Base-by-base conservation (phyloP, 2,888 invertebrate genomes). In the Meloe dianella region DNA sequence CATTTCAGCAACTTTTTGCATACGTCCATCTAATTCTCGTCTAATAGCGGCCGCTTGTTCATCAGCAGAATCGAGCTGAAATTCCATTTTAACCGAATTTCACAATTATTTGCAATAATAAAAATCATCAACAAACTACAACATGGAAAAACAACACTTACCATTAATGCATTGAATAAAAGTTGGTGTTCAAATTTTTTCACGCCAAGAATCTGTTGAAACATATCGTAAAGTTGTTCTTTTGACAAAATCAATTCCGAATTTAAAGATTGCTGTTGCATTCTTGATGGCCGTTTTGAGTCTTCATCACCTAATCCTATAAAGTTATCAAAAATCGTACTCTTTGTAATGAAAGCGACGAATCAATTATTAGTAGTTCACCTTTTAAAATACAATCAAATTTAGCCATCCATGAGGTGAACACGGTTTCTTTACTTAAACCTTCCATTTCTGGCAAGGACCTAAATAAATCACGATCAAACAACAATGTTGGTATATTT, bases 151-250 rank as follows among this genome's bases (percentile, higher is more conserved):
- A 4, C 10, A 12, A 24, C 3, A 51, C 82, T 83, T 84, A 94
- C 94, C 91, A 96, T 93, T 82, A 98, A 90, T 75, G 98, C 98
- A 87, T 99, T 99, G 87, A 96, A 99, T 69, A 99, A 89, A 78
- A 99, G 91, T 86, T 99, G 99, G 85, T 99, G 99, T 85, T 99
- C 99, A 84, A 99, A 99, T 85, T 99, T 99, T 87, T 99, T 99
- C 63, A 99, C 95, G 63, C 94, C 94, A 70, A 99, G 87, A 76
- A 99, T 97, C 85, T 98, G 98, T 85, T 99, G 99, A 85, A 99
- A 99, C 97, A 99, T 98, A 84, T 99, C 99, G 85, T 97, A 99
- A 12, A 99, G 90, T 84, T 99, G 99, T 82, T 99, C 99, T 86
- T 99, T 99, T 78, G 97, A 96, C 75, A 98, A 89, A 81, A 98